Evolutionary conservation across 2,113 vertebrate species (phyloP).

Genomic region (Apistogramma diplotaenia): DNA sequence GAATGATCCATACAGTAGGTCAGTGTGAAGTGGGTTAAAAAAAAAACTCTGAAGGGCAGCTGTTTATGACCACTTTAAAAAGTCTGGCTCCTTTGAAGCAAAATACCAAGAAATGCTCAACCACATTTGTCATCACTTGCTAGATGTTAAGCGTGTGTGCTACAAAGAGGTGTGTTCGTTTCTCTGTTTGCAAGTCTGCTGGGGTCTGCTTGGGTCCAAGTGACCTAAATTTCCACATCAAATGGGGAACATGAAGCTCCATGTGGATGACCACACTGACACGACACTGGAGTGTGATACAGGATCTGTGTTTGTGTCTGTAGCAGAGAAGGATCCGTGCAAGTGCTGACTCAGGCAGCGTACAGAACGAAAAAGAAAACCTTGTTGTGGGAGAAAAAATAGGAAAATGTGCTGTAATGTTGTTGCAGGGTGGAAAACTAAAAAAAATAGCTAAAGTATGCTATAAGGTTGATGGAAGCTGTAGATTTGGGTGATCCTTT

Average conservation of each 20-base stretch:
- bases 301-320: not conserved
- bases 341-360: not conserved
- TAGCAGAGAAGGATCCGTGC: not conserved
- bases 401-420: too few species aligned
- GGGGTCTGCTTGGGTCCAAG: not conserved
- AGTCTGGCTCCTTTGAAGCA: too few species aligned
- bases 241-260: too few species aligned
- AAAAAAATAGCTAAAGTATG: not conserved
- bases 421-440: not conserved
- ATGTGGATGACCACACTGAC: not conserved
- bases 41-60: too few species aligned
- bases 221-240: not conserved
- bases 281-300: not conserved
- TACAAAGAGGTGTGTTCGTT: not conserved
- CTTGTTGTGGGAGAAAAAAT: not conserved
- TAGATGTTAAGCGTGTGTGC: not conserved
- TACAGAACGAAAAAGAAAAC: not conserved
- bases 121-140: too few species aligned
- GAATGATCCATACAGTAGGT: too few species aligned
- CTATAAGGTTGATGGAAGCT: not conserved
- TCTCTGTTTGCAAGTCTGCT: not conserved
- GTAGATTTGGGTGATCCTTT: not conserved
- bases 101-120: too few species aligned
- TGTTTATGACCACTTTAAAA: too few species aligned
- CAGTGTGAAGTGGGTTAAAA: too few species aligned